Base-by-base conservation (phyloP, 1,140 invertebrate genomes). In the Bombus fervidus region DNA sequence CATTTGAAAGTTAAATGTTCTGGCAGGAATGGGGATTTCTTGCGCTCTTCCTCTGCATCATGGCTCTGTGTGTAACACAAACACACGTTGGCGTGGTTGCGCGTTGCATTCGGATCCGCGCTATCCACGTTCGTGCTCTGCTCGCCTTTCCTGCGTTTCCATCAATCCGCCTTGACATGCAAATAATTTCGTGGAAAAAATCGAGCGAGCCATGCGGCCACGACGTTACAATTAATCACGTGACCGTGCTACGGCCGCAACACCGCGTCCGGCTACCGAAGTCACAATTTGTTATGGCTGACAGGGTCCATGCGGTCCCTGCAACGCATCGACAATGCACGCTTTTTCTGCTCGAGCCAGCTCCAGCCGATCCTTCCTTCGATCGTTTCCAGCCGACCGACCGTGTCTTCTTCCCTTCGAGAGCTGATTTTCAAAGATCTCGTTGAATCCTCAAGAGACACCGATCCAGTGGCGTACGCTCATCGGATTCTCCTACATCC, bases 241-340 rank as follows among this genome's bases (percentile, higher is more conserved):
- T 89, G 90, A 90, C 89, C 91, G 87, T 89, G 88, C 85, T 90
- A 89, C 89, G 81, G 87, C 83, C 89, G 89, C 90, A 91, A 90
- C 91, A 87, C 88, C 86, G 92, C 87, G 91, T 91, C 91, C 91
- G 64, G 91, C 93, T 93, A 93, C 91, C 87, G 91, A 86, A 93
- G 91, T 93, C 90, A 94, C 94, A 95, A 95, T 95, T 95, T 95
- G 94, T 95, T 95, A 95, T 89, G 89, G 92, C 85, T 93, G 94
- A 94, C 93, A 94, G 93, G 91, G 86, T 85, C 90, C 89, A 81
- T 88, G 85, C 85, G 84, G 85, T 81, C 83, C 81, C 80, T 22
- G 39, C 53, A 82, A 59, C 87, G 76, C 85, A 79, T 89, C 81
- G 88, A 89, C 88, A 86, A 89, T 89, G 85, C 84, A 39, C 9